A percentile compares a stretch with the other conserved stretches of the same genome.
Evolutionary conservation across 1,140 invertebrate species (phyloP).

Genomic region (Achroia grisella): DNA sequence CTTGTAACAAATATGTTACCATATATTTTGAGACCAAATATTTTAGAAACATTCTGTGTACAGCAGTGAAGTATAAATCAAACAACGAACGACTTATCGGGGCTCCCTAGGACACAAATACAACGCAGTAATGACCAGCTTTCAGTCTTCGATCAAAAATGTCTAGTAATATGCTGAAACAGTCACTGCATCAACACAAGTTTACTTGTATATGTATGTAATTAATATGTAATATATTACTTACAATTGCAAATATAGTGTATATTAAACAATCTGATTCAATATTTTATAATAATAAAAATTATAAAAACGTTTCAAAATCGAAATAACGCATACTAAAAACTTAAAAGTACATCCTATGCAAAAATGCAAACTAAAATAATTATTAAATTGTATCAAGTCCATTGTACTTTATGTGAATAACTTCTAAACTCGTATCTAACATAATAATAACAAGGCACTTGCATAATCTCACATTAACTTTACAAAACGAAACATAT

Average conservation of each 20-base stretch:
- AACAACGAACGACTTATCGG: conserved; percentile 15
- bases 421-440: neutral
- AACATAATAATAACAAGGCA: conserved; percentile 9
- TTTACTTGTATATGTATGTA: too few relatives aligned
- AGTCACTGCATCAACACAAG: too few relatives aligned
- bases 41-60: conserved; percentile 13
- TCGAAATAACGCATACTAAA: neutral
- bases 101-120: too few relatives aligned
- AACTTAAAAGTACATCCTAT: too few relatives aligned
- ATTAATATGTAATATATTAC: too few relatives aligned
- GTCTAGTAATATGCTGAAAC: too few relatives aligned
- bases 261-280: too few relatives aligned
- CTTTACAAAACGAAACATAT: too few relatives aligned
- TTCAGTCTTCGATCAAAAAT: conserved; percentile 59
- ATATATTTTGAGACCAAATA: conserved; percentile 26
- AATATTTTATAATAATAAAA: conserved; percentile 31
- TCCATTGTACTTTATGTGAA: conserved; percentile 13
- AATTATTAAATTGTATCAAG: conserved; percentile 2
- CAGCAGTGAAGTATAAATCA: conserved; percentile 39
- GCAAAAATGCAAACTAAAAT: neutral
- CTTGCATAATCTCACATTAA: neutral
- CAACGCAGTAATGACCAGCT: conserved; percentile 26
- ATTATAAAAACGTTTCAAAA: neutral
- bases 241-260: too few relatives aligned
- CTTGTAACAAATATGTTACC: too few relatives aligned